These are phyloP conservation scores for Poeciliopsis prolifica DNA, from an alignment of 2,113 vertebrate genomes.

Conservation along the genomic window DNA sequence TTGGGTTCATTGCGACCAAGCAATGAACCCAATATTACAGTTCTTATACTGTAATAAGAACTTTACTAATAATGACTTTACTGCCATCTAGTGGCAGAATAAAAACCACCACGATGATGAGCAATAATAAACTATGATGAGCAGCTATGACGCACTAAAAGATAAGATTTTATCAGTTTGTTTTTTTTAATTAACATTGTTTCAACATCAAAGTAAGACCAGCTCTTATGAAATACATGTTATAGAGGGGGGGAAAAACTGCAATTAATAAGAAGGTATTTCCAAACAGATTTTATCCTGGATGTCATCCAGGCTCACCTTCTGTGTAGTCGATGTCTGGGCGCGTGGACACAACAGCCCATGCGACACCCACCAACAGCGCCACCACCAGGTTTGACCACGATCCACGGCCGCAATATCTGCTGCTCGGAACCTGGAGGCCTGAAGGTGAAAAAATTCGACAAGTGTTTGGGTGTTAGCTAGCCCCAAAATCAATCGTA, in stretches of 20 bases:
- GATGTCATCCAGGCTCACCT: conserved; percentile 71
- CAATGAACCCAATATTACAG: no score
- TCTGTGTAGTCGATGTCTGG: conserved; percentile 92
- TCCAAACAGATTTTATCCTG: neutral
- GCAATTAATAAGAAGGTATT: neutral
- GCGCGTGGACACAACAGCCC: conserved; percentile 88
- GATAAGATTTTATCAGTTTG: no score
- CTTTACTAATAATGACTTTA: neutral
- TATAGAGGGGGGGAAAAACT: neutral
- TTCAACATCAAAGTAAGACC: neutral
- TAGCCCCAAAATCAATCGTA: no score
- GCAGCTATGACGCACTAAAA: neutral
- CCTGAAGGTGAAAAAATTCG: conserved; percentile 71
- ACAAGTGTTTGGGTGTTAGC: no score
- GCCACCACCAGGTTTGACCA: conserved; percentile 93
- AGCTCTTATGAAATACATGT: neutral
- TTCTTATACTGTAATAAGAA: neutral
- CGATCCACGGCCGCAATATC: conserved; percentile 89
- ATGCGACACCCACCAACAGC: conserved; percentile 88
- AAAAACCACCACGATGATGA: neutral
- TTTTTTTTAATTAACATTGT: neutral
- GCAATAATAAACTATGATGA: neutral
- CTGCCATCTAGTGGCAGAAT: conserved; percentile 4
- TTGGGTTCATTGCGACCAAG: neutral
- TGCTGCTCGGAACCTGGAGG: conserved; percentile 82